phyloP scores from a whole-genome alignment of 2,113 vertebrate genomes.

The Reinhardtius hippoglossoides region DNA sequence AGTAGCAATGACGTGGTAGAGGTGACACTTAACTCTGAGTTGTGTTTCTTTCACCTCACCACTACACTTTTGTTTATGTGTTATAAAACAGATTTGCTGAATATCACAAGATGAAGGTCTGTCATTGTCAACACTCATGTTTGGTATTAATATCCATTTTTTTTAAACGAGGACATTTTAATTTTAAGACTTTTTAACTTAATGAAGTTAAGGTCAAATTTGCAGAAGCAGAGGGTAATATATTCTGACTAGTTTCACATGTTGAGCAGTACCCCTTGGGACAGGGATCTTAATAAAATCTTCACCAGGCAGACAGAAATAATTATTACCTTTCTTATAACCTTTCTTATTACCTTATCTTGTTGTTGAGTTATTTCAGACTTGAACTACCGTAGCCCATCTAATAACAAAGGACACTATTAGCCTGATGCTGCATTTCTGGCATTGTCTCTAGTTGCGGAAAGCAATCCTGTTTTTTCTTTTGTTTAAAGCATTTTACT shows the following conservation, averaged over 20 bases:
- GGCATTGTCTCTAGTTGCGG: neutral
- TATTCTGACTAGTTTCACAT: too few species aligned
- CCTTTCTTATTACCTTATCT: too few species aligned
- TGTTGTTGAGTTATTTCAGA: neutral
- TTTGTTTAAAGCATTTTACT: constrained; percentile 14
- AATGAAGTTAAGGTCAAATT: neutral
- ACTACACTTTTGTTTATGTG: constrained; percentile 1
- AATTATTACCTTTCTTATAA: too few species aligned
- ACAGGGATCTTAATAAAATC: too few species aligned
- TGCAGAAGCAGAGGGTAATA: too few species aligned
- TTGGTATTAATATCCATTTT: neutral
- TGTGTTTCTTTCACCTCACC: too few species aligned
- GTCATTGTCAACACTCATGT: too few species aligned
- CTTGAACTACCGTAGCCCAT: neutral
- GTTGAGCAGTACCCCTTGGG: too few species aligned
- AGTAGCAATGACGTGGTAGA: constrained; percentile 31
- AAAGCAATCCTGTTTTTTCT: constrained; percentile 11
- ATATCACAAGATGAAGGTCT: neutral
- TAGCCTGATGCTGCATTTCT: neutral
- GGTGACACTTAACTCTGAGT: too few species aligned
- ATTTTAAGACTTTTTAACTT: neutral
- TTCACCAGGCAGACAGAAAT: too few species aligned
- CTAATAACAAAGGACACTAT: neutral
- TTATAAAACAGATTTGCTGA: neutral
- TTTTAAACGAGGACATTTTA: too few species aligned